Conservation (phyloP, 2,113 vertebrate genomes). For the Budorcas taxicolor region DNA sequence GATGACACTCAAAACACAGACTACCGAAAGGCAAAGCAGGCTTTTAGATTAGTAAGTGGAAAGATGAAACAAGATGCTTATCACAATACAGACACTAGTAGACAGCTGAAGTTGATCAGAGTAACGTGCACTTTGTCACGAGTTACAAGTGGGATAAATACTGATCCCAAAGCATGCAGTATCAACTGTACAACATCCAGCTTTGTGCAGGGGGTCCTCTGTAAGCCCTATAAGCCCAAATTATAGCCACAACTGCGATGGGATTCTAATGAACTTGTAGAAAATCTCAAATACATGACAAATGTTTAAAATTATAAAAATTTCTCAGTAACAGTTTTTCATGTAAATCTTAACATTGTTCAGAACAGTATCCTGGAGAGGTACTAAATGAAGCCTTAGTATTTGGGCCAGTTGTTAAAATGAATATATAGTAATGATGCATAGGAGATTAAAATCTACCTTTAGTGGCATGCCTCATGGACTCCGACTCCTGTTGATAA, state of each 20-base stretch:
- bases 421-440: neutral
- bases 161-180: slow-evolving; percentile 77
- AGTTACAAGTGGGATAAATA: slow-evolving; percentile 51
- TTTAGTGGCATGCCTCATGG: neutral
- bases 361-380: neutral
- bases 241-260: neutral
- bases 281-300: slow-evolving; percentile 58
- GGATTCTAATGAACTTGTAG: slow-evolving; percentile 42
- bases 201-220: slow-evolving; percentile 85
- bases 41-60: slow-evolving; percentile 73
- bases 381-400: neutral
- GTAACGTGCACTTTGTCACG: slow-evolving; percentile 79
- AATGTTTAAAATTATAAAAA: neutral
- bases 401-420: neutral
- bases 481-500: slow-evolving; percentile 19
- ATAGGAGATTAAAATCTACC: neutral
- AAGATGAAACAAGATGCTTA: slow-evolving; percentile 61
- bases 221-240: slow-evolving; percentile 66
- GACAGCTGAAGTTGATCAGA: slow-evolving; percentile 56
- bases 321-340: slow-evolving; percentile 32
- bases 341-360: neutral
- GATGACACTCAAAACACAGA: slow-evolving; percentile 59
- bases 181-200: slow-evolving; percentile 76
- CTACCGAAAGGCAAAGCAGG: slow-evolving; percentile 73
- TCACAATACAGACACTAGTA: slow-evolving; percentile 67